Conservation (phyloP, 2,888 invertebrate species). For the Pherbina coryleti region DNA sequence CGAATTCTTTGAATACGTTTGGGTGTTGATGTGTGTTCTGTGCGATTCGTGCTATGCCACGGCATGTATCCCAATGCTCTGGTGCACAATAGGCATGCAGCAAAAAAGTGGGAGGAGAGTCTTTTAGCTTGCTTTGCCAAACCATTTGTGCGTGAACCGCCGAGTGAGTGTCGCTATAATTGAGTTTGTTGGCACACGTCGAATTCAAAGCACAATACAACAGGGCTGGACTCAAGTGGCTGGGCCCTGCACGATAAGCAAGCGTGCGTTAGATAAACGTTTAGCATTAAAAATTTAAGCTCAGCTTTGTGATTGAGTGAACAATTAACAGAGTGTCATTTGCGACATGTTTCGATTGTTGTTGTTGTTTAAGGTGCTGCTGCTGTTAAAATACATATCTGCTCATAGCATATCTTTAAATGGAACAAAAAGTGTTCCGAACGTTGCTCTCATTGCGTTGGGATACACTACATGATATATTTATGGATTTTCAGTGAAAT, state of each 20-base stretch:
- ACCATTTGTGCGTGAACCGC: too few relatives aligned
- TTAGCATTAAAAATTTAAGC: neutral
- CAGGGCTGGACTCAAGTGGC: neutral
- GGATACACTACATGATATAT: constrained; percentile 18
- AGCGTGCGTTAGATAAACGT: too few relatives aligned
- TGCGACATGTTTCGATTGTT: neutral
- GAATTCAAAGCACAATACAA: neutral
- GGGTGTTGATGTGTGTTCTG: too few relatives aligned
- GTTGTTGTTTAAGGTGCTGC: neutral
- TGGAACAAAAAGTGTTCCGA: neutral
- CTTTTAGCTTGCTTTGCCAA: too few relatives aligned
- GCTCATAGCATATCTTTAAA: neutral
- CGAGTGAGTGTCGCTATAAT: too few relatives aligned
- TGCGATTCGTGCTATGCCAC: too few relatives aligned
- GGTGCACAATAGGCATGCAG: too few relatives aligned
- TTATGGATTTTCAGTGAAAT: constrained; percentile 33
- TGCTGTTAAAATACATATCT: constrained; percentile 19
- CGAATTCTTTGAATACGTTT: too few relatives aligned
- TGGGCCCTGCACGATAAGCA: neutral
- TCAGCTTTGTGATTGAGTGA: neutral
- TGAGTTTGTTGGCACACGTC: neutral
- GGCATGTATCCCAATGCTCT: too few relatives aligned
- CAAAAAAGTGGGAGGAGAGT: too few relatives aligned
- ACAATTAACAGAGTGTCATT: neutral
- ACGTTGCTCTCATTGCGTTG: constrained; percentile 10